These are phyloP conservation scores for Vidua chalybeata DNA, from an alignment of 2,113 vertebrate species.

Conservation along the genomic window DNA sequence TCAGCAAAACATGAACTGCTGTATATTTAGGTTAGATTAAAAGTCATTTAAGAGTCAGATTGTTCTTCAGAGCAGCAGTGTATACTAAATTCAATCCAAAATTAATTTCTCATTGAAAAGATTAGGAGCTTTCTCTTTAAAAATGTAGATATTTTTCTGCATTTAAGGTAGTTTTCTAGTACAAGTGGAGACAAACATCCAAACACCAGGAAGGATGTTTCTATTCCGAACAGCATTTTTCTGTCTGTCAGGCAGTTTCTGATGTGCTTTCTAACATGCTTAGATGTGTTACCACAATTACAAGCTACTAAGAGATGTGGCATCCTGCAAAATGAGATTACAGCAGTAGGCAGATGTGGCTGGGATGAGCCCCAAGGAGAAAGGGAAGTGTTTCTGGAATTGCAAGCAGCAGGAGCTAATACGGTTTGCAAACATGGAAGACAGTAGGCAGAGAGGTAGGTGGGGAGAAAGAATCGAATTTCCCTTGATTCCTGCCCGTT, in stretches of 20 bases:
- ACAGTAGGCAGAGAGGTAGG: constrained; percentile 8
- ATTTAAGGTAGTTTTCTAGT: background rate
- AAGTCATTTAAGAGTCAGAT: background rate
- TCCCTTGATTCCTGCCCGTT: background rate
- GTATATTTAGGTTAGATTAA: background rate
- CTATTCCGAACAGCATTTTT: background rate
- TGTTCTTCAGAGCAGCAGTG: background rate
- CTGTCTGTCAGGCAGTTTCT: background rate
- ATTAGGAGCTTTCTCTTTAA: background rate
- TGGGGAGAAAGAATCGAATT: constrained; percentile 35
- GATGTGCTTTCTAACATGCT: background rate
- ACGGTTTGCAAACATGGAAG: constrained; percentile 42
- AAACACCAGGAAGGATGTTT: background rate
- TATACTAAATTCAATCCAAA: background rate
- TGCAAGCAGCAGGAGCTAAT: constrained; percentile 43
- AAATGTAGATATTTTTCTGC: background rate
- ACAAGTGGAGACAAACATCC: background rate
- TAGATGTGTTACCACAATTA: background rate
- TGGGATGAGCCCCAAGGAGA: constrained; percentile 11
- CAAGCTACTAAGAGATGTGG: constrained; percentile 13
- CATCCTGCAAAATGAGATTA: constrained; percentile 25
- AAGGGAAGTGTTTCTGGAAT: constrained; percentile 30
- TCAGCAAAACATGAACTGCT: background rate
- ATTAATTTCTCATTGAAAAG: background rate
- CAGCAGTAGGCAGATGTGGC: constrained; percentile 50